These are phyloP conservation scores for Cerastoderma edule DNA, from an alignment of 2,888 invertebrate genomes.

Conservation along the genomic window DNA sequence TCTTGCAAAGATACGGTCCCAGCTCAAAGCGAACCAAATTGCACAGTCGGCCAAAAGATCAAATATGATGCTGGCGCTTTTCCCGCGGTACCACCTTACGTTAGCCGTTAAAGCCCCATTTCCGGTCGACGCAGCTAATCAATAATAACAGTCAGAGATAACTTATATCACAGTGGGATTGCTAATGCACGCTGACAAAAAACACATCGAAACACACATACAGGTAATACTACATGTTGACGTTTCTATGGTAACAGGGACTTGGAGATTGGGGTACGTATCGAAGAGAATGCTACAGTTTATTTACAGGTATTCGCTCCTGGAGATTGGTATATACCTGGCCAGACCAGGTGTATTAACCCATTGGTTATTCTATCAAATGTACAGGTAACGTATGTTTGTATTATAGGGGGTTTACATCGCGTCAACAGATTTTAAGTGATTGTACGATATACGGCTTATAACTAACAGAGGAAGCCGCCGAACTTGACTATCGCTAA, in stretches of 20 bases:
- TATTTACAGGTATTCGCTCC: slow-evolving; percentile 3
- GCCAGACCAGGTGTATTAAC: background rate
- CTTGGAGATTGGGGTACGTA: slow-evolving; percentile 20
- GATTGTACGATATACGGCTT: background rate
- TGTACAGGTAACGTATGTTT: background rate
- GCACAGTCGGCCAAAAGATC: too few relatives aligned
- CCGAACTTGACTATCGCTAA: too few relatives aligned
- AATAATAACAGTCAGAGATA: background rate
- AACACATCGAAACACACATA: background rate
- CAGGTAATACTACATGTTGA: slow-evolving; percentile 18
- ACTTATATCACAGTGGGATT: slow-evolving; percentile 25
- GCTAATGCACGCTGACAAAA: slow-evolving; percentile 22
- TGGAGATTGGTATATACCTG: slow-evolving; percentile 7
- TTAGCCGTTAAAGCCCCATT: too few relatives aligned
- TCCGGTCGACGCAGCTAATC: background rate
- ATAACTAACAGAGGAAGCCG: background rate
- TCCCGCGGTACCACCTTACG: too few relatives aligned
- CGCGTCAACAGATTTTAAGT: background rate
- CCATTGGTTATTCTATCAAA: background rate
- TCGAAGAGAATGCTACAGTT: background rate
- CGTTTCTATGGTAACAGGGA: slow-evolving; percentile 18
- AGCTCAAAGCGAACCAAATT: too few relatives aligned
- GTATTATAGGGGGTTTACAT: background rate
- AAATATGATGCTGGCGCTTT: too few relatives aligned
- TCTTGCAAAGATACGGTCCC: too few relatives aligned